A percentile compares a stretch with the other conserved stretches of the same genome.
phyloP scores from a whole-genome alignment of 2,888 invertebrate species.

The Chrysolina haemoptera region DNA sequence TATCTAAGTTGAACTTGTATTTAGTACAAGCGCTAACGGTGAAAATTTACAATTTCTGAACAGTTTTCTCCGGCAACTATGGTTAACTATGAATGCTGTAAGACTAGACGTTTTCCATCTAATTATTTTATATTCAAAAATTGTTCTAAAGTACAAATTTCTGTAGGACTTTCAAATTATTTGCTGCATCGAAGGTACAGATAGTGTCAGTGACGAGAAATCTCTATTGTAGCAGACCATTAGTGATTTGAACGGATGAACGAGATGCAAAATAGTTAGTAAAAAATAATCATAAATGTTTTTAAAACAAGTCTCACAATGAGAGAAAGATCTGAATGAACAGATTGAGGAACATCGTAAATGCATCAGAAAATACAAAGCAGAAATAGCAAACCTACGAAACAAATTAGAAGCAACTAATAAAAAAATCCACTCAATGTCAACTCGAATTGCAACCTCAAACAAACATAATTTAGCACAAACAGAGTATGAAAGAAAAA shows the following conservation, averaged over 20 bases:
- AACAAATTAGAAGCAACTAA: no score
- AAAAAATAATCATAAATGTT: no score
- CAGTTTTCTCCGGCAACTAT: not conserved
- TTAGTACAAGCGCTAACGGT: no score
- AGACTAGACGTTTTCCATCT: not conserved
- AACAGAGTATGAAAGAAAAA: slow-evolving; percentile 14
- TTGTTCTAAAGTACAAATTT: slow-evolving; percentile 5
- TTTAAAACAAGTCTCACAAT: no score
- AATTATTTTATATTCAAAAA: slow-evolving; percentile 16
- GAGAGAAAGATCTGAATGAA: no score
- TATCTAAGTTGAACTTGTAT: no score
- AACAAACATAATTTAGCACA: slow-evolving; percentile 3
- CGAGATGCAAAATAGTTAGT: slow-evolving; percentile 3
- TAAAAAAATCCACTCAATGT: no score
- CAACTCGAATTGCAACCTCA: not conserved
- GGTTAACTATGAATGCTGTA: slow-evolving; percentile 9
- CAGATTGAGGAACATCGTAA: no score
- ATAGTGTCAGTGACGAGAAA: slow-evolving; percentile 13
- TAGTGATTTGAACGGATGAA: slow-evolving; percentile 17
- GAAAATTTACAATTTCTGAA: no score
- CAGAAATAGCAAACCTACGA: no score
- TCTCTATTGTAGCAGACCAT: slow-evolving; percentile 16
- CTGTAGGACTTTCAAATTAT: slow-evolving; percentile 15
- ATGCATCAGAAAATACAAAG: no score
- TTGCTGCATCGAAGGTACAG: slow-evolving; percentile 15